Percentiles rank a stretch among this genome's conserved stretches.
Evolutionary conservation across 2,797 vertebrate species (phyloP).

Genomic region (Poecilia gillii): DNA sequence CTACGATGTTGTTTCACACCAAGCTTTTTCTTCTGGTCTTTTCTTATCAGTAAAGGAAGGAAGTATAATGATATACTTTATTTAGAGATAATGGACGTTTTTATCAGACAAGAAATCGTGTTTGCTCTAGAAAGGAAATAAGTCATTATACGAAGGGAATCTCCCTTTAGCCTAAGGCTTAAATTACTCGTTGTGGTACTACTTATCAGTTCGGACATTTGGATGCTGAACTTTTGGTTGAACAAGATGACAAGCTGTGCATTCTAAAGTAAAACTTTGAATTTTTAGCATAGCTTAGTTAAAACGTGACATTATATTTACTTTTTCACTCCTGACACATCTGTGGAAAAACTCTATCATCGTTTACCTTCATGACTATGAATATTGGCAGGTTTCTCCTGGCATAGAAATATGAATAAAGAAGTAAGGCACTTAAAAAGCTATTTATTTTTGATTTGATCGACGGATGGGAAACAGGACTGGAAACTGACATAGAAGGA

Average conservation of each 20-base stretch:
- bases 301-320: background rate
- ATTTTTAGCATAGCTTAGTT: background rate
- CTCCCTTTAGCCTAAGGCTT: background rate
- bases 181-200: background rate
- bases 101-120: slow-evolving; percentile 16
- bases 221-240: slow-evolving; percentile 3
- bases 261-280: background rate
- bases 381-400: background rate
- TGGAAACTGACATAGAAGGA: background rate
- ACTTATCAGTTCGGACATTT: slow-evolving; percentile 1
- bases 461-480: background rate
- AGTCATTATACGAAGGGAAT: slow-evolving; percentile 10
- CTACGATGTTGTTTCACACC: background rate
- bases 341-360: background rate
- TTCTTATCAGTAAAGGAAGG: slow-evolving; percentile 20
- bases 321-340: background rate
- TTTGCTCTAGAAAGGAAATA: slow-evolving; percentile 17
- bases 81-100: background rate
- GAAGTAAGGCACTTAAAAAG: slow-evolving; percentile 8
- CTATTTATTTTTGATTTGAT: slow-evolving; percentile 17
- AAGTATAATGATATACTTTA: slow-evolving; percentile 6
- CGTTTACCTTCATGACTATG: background rate
- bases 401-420: slow-evolving; percentile 9
- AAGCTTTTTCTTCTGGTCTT: background rate
- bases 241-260: background rate